phyloP scores from a whole-genome alignment of 1,140 invertebrate genomes.

The Homalodisca vitripennis region DNA sequence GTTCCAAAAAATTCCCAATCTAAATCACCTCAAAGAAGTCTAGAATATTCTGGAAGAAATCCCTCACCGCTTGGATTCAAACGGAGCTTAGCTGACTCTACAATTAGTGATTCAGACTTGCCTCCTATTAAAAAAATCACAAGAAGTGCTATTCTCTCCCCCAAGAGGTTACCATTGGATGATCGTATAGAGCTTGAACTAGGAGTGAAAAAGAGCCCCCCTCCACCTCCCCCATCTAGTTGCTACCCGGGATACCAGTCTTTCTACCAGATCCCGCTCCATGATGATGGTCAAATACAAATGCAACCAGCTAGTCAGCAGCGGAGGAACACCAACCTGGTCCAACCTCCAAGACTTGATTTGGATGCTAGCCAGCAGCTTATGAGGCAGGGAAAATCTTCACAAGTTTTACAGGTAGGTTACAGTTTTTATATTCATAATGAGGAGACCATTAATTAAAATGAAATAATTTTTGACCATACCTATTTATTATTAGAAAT shows the following conservation, averaged over 20 bases:
- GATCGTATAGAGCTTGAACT: slow-evolving; percentile 49
- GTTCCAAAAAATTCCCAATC: not conserved
- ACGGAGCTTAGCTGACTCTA: slow-evolving; percentile 47
- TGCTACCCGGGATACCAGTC: slow-evolving; percentile 22
- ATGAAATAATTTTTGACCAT: too few relatives aligned
- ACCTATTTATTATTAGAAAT: too few relatives aligned
- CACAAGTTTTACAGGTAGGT: slow-evolving; percentile 16
- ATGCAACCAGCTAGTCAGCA: not conserved
- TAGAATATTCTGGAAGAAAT: slow-evolving; percentile 21
- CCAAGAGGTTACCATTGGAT: slow-evolving; percentile 48
- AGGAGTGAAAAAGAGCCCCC: slow-evolving; percentile 43
- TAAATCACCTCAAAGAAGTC: not conserved
- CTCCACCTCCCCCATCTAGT: slow-evolving; percentile 31
- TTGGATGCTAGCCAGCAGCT: slow-evolving; percentile 20
- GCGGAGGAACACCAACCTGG: slow-evolving; percentile 16
- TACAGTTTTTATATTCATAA: too few relatives aligned
- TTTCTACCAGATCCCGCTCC: slow-evolving; percentile 27
- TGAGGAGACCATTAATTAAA: too few relatives aligned
- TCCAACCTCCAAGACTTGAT: slow-evolving; percentile 30
- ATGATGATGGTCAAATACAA: slow-evolving; percentile 8
- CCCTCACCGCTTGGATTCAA: slow-evolving; percentile 38
- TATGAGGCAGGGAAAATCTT: slow-evolving; percentile 10
- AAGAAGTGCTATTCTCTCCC: slow-evolving; percentile 39
- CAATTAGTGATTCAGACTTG: slow-evolving; percentile 49
- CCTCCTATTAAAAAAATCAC: slow-evolving; percentile 30